Percentiles rank a stretch among this genome's conserved stretches.
Evolutionary conservation across 2,797 vertebrate species (phyloP).

Genomic region (Rallus crepitans): DNA sequence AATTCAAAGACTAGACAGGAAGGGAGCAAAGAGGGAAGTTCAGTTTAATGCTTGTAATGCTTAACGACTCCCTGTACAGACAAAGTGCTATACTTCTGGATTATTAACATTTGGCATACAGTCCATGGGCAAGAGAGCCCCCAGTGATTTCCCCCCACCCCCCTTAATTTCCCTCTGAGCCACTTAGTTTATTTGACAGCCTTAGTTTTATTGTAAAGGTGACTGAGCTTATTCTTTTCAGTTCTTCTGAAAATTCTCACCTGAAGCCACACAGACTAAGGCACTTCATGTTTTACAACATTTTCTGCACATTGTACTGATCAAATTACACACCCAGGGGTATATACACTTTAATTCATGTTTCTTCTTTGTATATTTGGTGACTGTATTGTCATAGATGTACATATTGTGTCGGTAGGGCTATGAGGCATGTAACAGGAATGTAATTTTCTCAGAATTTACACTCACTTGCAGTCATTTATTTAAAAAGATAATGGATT

Average conservation of each 20-base stretch:
- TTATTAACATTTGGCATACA: conserved; percentile 66
- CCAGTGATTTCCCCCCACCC: background rate
- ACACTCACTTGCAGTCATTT: conserved; percentile 92
- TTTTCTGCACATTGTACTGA: conserved; percentile 78
- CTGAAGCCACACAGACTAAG: conserved; percentile 80
- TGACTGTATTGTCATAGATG: conserved; percentile 99
- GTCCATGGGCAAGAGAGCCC: conserved; percentile 21
- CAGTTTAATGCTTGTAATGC: conserved; percentile 56
- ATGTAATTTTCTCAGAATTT: conserved; percentile 92
- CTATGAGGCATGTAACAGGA: conserved; percentile 92
- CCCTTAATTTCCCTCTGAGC: conserved; percentile 64
- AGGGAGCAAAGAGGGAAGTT: conserved; percentile 64
- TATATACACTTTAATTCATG: conserved; percentile 86
- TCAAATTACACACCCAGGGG: conserved; percentile 82
- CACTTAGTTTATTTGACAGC: conserved; percentile 73
- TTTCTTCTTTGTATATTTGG: conserved; percentile 98
- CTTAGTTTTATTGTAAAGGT: conserved; percentile 66
- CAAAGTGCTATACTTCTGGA: conserved; percentile 69
- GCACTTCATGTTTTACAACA: conserved; percentile 88
- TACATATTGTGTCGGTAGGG: conserved; percentile 97
- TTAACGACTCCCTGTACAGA: conserved; percentile 61
- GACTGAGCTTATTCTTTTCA: conserved; percentile 70
- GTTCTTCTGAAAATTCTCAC: conserved; percentile 72
- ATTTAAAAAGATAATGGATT: conserved; percentile 90
- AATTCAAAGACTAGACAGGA: conserved; percentile 70